Base-by-base conservation (phyloP, 2,888 invertebrate species). In the Andrena hattorfiana region DNA sequence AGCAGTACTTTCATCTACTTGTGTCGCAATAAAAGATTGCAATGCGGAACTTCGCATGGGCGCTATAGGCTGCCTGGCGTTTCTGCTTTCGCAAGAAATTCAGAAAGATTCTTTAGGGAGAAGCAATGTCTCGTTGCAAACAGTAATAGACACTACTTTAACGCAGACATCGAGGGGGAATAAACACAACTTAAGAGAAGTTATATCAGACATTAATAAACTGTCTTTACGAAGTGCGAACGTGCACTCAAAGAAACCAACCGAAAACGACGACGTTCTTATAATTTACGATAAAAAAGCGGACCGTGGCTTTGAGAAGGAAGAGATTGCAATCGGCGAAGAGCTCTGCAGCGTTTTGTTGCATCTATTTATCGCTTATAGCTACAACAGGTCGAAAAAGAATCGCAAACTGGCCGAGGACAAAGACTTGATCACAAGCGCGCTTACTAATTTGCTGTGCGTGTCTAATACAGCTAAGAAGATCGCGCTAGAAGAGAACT, bases 401-500 rank as follows among this genome's bases (percentile, higher is more conserved):
- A 90, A 88, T 48, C 83, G 84, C 10, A 92, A 92, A 67, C 90
- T 92, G 6, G 81, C 82, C 2, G 94, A 92, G 48, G 94, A 94
- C 72, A 95, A 94, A 86, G 90, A 92, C n/a, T 81, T 94, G 1
- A 92, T 95, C 23, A 89, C 93, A 0, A 91, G 92, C 20, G 94
- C 95, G 0, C 89, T 95, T 35, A 93, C 95, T 0, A 94, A 94
- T 88, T 86, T 95, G 32, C 86, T 95, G 1, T 94, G 94, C 49
- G 90, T 95, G 23, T 95, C 95, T 0, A 84, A 85, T 7, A 94
- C 94, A 84, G 95, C 95, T 0, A 95, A 95, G 87, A 93, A 89
- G 79, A 90, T 90, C 67, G 95, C 95, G 0, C 84, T 95, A 0
- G 85, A 90, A 28, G 92, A 94, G 77, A 94, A 94, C 56, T 90